Percentiles rank a stretch among this genome's conserved stretches.
Conservation (phyloP, 2,113 vertebrate species). For the Phrynosoma platyrhinos region DNA sequence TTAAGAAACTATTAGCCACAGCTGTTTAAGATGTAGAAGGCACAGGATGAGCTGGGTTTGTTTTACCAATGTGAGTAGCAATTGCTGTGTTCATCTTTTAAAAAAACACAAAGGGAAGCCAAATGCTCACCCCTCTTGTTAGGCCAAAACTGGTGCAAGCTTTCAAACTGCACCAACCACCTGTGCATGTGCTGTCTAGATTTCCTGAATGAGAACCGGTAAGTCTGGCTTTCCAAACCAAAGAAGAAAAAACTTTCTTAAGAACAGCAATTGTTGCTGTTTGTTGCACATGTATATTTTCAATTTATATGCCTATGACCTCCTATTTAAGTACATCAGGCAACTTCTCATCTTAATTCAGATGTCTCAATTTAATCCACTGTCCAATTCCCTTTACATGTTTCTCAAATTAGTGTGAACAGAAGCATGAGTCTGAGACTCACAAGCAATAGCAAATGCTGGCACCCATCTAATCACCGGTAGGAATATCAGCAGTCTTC, state of each 20-base stretch:
- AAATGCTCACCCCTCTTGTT: not conserved
- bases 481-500: no score
- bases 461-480: no score
- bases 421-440: not conserved
- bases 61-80: not conserved
- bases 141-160: not conserved
- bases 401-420: not conserved
- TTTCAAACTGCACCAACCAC: not conserved
- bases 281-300: not conserved
- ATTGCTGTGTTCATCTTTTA: not conserved
- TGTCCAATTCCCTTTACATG: not conserved
- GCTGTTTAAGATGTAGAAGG: not conserved
- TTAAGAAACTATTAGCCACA: accelerated
- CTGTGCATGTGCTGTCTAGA: not conserved
- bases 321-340: not conserved
- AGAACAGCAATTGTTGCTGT: not conserved
- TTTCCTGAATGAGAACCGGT: not conserved
- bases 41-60: not conserved
- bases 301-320: not conserved
- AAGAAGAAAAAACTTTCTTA: not conserved
- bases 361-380: conserved; percentile 2
- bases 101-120: not conserved
- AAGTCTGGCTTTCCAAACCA: not conserved
- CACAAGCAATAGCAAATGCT: not conserved
- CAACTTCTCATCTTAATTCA: conserved; percentile 8